These are phyloP conservation scores for Todiramphus saurophagus DNA, from an alignment of 2,113 vertebrate species.

Conservation along the genomic window DNA sequence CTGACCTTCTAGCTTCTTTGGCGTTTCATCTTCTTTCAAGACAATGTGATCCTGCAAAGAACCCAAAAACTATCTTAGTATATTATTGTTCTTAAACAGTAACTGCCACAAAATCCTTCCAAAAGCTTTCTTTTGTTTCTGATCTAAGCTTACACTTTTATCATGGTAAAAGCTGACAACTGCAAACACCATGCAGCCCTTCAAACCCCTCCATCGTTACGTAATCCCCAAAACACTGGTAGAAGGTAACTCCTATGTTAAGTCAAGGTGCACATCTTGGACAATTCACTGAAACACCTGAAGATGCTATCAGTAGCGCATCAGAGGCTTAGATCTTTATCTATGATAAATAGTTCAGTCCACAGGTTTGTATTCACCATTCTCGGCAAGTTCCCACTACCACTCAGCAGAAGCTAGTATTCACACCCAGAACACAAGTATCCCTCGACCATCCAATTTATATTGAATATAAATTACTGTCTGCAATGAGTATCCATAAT, in stretches of 20 bases:
- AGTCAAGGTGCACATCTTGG: neutral
- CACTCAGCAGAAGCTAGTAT: neutral
- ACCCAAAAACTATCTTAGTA: neutral
- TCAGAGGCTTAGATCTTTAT: neutral
- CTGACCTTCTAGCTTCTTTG: conserved; percentile 67
- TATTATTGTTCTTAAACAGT: neutral
- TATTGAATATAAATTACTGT: neutral
- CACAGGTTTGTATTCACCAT: neutral
- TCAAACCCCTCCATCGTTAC: neutral
- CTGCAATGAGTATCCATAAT: neutral
- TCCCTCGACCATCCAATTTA: neutral
- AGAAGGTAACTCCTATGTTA: neutral
- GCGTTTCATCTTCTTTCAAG: conserved; percentile 67
- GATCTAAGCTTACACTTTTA: neutral
- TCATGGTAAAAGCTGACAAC: neutral
- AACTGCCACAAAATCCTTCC: neutral
- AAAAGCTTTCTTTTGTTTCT: neutral
- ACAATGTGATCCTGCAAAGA: conserved; percentile 76
- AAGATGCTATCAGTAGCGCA: neutral
- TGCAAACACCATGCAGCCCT: neutral
- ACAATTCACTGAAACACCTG: neutral
- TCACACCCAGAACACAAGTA: neutral
- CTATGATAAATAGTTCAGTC: neutral
- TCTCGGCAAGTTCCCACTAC: neutral
- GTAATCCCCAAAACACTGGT: neutral